Conservation (phyloP, 2,888 invertebrate genomes). For the Clostera curtula region DNA sequence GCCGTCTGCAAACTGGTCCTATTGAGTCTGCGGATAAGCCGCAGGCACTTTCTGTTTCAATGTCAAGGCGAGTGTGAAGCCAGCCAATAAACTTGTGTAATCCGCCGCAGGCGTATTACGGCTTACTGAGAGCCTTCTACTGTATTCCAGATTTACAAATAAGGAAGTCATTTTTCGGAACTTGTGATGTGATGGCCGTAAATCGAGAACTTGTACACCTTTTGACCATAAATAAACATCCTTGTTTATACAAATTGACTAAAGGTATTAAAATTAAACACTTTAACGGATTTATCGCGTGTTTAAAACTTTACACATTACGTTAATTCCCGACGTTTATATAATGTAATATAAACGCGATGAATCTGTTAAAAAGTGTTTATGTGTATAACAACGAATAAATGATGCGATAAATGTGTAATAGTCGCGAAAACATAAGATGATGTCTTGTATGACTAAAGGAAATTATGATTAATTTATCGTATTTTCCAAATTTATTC, state of each 20-base stretch:
- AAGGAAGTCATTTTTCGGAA: constrained; percentile 33
- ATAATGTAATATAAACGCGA: too few species aligned
- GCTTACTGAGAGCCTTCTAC: constrained; percentile 7
- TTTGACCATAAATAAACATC: constrained; percentile 3
- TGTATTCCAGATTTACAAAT: constrained; percentile 10
- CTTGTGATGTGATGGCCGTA: constrained; percentile 3
- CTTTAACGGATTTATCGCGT: too few species aligned
- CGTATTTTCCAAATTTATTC: too few species aligned
- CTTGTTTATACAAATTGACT: too few species aligned
- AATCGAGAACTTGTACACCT: constrained; percentile 2
- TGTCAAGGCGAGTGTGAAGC: constrained; percentile 50
- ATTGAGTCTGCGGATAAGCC: constrained; percentile 36
- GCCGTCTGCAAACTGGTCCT: constrained; percentile 47
- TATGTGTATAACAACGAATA: too few species aligned
- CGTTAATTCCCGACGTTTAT: too few species aligned
- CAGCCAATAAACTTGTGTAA: constrained; percentile 34
- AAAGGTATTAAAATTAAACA: not conserved
- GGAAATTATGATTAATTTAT: too few species aligned
- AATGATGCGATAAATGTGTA: too few species aligned
- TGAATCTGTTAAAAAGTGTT: too few species aligned
- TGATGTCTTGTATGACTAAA: too few species aligned
- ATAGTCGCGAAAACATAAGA: too few species aligned
- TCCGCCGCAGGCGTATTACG: constrained; percentile 13
- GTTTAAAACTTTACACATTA: too few species aligned
- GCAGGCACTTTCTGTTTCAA: constrained; percentile 49